These are phyloP conservation scores for Eumaeus atala DNA, from an alignment of 1,140 invertebrate species.

Conservation along the genomic window DNA sequence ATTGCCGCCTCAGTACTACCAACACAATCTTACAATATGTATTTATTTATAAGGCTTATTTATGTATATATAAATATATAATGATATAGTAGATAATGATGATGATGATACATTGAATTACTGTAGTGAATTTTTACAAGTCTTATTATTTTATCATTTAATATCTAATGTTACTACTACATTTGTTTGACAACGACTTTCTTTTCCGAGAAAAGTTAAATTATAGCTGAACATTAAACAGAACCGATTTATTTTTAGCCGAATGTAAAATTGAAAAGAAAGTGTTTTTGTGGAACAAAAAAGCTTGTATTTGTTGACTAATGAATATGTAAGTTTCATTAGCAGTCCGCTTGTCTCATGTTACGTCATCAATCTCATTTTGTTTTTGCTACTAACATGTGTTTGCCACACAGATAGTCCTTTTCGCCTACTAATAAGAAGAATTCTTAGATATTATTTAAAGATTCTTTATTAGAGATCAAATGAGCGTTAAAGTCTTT, in stretches of 20 bases:
- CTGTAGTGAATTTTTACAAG: too few relatives aligned
- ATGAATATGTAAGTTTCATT: background rate
- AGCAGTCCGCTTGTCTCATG: background rate
- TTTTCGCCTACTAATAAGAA: too few relatives aligned
- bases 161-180: slow-evolving; percentile 3
- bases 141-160: too few relatives aligned
- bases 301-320: slow-evolving; percentile 5
- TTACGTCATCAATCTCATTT: slow-evolving; percentile 3
- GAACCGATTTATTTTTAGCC: background rate
- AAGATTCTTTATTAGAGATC: too few relatives aligned
- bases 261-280: slow-evolving; percentile 5
- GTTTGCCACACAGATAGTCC: background rate
- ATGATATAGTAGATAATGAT: too few relatives aligned
- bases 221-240: slow-evolving; percentile 3
- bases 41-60: too few relatives aligned
- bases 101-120: too few relatives aligned
- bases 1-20: too few relatives aligned
- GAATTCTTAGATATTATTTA: too few relatives aligned
- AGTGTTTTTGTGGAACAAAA: slow-evolving; percentile 7
- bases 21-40: too few relatives aligned
- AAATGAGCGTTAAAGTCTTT: too few relatives aligned
- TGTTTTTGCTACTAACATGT: slow-evolving; percentile 5
- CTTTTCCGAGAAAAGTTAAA: background rate
- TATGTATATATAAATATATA: too few relatives aligned
- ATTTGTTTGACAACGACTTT: slow-evolving; percentile 3